Evolutionary conservation across 2,888 invertebrate genomes (phyloP), one percentile per base, ranked within the genome.

Genomic region (Hyppa rectilinea): DNA sequence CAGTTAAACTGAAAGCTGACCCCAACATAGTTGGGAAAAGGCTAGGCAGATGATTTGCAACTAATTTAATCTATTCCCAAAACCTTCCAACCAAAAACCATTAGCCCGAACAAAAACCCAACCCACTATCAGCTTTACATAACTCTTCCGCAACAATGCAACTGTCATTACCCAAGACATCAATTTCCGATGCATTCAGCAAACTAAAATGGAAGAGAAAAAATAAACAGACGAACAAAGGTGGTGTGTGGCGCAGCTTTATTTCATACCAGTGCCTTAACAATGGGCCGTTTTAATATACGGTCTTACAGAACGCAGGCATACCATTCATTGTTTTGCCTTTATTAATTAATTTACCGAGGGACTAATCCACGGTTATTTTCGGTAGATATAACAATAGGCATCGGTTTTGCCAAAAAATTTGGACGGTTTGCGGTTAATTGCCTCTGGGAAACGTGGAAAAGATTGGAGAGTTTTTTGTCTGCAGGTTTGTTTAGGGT

Each of bases 311-410:
- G 68, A 74, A 76, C 64, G 76, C 66, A 53, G 70, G 77, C 85
- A 84, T 84, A 83, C 85, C 82, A 78, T 83, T 87, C 89, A 88
- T 89, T 89, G 90, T 90, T 88, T 86, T 78, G 75, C 81, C 84
- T 87, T 86, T 88, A 87, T 86, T 88, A 85, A 89, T 90, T 88
- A 88, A 89, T 89, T 90, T 86, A 87, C 86, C 82, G 67, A 70
- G 80, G 76, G 83, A 82, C 84, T 89, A 89, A 89, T 88, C 87
- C 86, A 77, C 69, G 80, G 79, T 76, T 85, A 87, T 88, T 88
- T 87, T 86, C 84, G 71, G 72, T 74, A 66, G 70, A 81, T 81
- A 79, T 65, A 82, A 86, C 83, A 85, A 84, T 83, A 73, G 82
- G 60, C 17, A 74, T 83, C 65, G 81, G 75, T 70, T 85, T 80